These are phyloP conservation scores for Aphidius gifuensis DNA, from an alignment of 1,140 invertebrate genomes.

Conservation along the genomic window DNA sequence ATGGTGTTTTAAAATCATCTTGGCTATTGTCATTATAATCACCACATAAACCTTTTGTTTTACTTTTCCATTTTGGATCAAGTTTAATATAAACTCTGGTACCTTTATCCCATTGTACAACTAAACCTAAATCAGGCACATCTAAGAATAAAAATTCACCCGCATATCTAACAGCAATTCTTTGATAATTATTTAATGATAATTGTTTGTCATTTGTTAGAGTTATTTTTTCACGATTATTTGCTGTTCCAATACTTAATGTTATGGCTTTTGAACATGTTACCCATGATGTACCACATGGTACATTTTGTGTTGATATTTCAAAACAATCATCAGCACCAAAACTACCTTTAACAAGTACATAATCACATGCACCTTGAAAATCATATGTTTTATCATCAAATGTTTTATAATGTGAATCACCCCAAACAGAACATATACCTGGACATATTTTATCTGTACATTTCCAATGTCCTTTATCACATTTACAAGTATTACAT, in stretches of 20 bases:
- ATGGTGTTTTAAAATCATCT: conserved; percentile 83
- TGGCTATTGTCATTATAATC: conserved; percentile 81
- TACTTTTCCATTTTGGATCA: conserved; percentile 69
- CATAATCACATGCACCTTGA: conserved; percentile 83
- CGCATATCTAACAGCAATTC: conserved; percentile 58
- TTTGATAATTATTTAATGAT: conserved; percentile 36
- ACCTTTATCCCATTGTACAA: conserved; percentile 79
- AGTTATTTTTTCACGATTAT: conserved; percentile 61
- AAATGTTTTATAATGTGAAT: conserved; percentile 84
- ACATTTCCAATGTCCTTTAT: conserved; percentile 68
- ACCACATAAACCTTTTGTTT: conserved; percentile 83
- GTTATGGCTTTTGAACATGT: conserved; percentile 83
- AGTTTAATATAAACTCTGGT: conserved; percentile 78
- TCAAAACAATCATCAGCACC: conserved; percentile 64
- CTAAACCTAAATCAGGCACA: conserved; percentile 71
- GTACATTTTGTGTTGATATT: conserved; percentile 73
- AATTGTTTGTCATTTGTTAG: conserved; percentile 57
- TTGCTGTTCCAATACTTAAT: conserved; percentile 58
- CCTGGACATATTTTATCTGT: conserved; percentile 63
- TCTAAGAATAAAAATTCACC: conserved; percentile 79
- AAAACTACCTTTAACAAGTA: conserved; percentile 70
- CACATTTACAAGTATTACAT: conserved; percentile 76
- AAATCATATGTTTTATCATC: conserved; percentile 82
- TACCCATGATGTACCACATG: conserved; percentile 80
- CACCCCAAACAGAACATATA: conserved; percentile 78